Evolutionary conservation across 2,113 vertebrate genomes (phyloP).

Genomic region (Plotosus lineatus): DNA sequence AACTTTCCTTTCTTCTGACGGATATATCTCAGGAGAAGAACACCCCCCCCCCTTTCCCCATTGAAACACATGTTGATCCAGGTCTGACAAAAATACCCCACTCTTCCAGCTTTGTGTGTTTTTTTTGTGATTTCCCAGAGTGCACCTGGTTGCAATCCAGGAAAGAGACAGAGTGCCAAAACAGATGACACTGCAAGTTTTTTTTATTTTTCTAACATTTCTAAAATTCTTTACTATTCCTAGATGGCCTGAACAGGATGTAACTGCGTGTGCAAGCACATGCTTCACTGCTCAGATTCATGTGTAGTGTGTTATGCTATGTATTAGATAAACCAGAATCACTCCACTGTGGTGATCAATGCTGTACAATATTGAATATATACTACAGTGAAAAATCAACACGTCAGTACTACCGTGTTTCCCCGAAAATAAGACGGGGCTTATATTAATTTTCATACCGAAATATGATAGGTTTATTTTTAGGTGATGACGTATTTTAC

Average conservation of each 20-base stretch:
- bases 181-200: neutral
- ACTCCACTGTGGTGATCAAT: neutral
- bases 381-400: neutral
- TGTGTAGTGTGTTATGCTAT: neutral
- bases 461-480: too few species aligned
- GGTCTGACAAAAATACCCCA: neutral
- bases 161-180: neutral
- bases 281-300: neutral
- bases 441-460: too few species aligned
- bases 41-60: neutral
- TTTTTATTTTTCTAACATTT: too few species aligned
- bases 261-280: too few species aligned
- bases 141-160: constrained; percentile 19
- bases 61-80: neutral
- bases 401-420: too few species aligned
- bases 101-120: neutral
- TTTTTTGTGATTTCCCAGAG: neutral
- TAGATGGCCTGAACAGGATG: constrained; percentile 6
- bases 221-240: too few species aligned
- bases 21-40: neutral
- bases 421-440: too few species aligned
- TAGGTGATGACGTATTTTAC: too few species aligned
- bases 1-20: too few species aligned
- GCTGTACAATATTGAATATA: neutral
- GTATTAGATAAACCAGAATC: neutral